Percentiles rank a stretch among this genome's conserved stretches.
These are phyloP conservation scores for Epirrhoe alternata DNA, from an alignment of 2,888 invertebrate genomes.

Conservation along the genomic window DNA sequence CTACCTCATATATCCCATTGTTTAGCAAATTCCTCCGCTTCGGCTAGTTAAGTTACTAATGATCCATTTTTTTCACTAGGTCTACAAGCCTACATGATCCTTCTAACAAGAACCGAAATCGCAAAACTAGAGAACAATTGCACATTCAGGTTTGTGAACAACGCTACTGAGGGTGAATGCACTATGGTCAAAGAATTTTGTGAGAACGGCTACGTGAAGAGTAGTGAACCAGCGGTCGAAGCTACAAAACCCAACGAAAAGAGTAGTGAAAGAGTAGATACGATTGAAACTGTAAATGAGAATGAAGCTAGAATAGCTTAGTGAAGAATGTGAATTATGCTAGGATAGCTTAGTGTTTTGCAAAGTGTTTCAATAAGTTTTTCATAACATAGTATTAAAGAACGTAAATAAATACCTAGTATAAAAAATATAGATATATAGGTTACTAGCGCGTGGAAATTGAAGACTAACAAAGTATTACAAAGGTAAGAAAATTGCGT, in stretches of 20 bases:
- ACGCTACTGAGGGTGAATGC: constrained; percentile 15
- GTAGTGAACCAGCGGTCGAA: not conserved
- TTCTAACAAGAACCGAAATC: constrained; percentile 30
- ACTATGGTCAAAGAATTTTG: constrained; percentile 5
- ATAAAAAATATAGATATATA: too few relatives aligned
- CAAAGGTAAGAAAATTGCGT: too few relatives aligned
- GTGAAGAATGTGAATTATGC: too few relatives aligned
- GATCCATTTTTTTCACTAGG: not conserved
- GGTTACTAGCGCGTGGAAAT: too few relatives aligned
- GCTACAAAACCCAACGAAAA: not conserved
- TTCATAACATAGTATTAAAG: too few relatives aligned
- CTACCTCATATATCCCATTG: too few relatives aligned
- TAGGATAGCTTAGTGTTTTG: too few relatives aligned
- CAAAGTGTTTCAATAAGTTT: too few relatives aligned
- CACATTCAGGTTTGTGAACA: constrained; percentile 28
- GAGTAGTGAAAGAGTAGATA: not conserved
- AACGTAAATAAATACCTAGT: too few relatives aligned
- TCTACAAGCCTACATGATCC: constrained; percentile 22
- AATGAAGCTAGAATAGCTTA: too few relatives aligned
- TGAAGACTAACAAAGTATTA: too few relatives aligned
- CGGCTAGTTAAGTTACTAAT: not conserved
- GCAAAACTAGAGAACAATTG: constrained; percentile 16
- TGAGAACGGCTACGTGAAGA: not conserved
- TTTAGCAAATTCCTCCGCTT: too few relatives aligned
- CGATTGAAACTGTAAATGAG: not conserved